Conservation (phyloP, 2,797 vertebrate genomes). For the Menidia menidia region DNA sequence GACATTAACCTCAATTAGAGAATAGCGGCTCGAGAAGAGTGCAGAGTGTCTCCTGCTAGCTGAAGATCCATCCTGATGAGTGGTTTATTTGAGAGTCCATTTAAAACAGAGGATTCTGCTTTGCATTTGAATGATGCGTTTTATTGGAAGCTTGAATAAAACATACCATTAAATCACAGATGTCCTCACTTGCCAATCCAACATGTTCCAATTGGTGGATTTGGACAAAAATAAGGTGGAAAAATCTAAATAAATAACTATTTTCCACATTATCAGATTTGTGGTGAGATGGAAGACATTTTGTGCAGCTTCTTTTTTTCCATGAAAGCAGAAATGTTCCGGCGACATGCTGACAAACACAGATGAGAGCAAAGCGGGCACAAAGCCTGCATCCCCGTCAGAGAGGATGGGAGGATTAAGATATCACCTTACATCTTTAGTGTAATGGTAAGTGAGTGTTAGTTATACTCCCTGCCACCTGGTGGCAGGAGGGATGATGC, state of each 20-base stretch:
- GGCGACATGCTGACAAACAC: conserved; percentile 34
- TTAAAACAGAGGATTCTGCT: conserved; percentile 40
- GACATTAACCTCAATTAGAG: conserved; percentile 71
- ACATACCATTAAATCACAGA: conserved; percentile 21
- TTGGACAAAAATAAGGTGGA: not conserved
- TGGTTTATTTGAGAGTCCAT: conserved; percentile 25
- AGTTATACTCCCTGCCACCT: no score
- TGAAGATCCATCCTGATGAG: conserved; percentile 41
- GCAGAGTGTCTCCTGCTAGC: conserved; percentile 38
- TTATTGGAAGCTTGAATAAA: conserved; percentile 11
- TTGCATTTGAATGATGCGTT: conserved; percentile 42
- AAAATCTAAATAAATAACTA: not conserved
- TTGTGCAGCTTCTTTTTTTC: conserved; percentile 24
- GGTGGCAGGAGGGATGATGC: no score
- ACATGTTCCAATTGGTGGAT: not conserved
- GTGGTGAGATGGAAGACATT: conserved; percentile 24
- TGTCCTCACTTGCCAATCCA: not conserved
- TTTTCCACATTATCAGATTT: conserved; percentile 16
- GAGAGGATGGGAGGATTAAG: conserved; percentile 56
- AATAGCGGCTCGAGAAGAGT: conserved; percentile 34
- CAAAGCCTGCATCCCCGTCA: conserved; percentile 38
- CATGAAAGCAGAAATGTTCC: no score
- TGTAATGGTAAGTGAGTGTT: no score
- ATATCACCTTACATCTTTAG: conserved; percentile 33
- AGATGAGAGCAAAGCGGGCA: conserved; percentile 51